Conservation (phyloP, 2,113 vertebrate genomes). For the Struthidea cinerea region DNA sequence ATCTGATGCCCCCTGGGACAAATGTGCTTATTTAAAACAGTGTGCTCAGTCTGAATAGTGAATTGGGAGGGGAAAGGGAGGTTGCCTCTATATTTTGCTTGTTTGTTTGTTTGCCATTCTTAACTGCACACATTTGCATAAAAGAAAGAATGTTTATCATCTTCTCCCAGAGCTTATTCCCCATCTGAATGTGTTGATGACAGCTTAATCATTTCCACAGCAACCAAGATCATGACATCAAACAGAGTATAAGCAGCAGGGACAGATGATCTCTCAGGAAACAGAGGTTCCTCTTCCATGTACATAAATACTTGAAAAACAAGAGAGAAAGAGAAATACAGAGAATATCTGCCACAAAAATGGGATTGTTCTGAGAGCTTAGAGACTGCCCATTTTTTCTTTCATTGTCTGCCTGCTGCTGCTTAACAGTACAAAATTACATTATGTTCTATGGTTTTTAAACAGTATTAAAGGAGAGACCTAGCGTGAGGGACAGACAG, state of each 20-base stretch:
- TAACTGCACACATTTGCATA: constrained; percentile 31
- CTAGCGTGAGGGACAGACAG: neutral
- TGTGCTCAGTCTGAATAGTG: neutral
- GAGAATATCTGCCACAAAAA: neutral
- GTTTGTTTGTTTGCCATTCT: constrained; percentile 25
- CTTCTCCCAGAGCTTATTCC: constrained; percentile 27
- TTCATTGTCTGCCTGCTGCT: neutral
- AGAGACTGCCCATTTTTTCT: neutral
- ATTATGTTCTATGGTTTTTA: neutral
- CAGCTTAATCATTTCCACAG: constrained; percentile 62
- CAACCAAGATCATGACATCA: constrained; percentile 43
- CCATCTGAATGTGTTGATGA: constrained; percentile 41
- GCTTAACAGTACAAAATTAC: neutral
- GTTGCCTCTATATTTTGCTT: neutral
- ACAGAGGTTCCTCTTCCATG: neutral
- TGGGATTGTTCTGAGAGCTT: neutral
- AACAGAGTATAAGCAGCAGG: neutral
- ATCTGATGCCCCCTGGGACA: neutral
- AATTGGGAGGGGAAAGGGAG: neutral
- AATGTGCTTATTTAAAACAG: neutral
- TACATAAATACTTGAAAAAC: neutral
- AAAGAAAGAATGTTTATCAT: constrained; percentile 16
- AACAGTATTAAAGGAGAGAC: neutral
- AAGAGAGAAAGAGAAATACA: neutral
- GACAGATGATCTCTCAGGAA: constrained; percentile 39